A percentile compares a stretch with the other conserved stretches of the same genome.
phyloP scores from a whole-genome alignment of 2,888 invertebrate genomes.

The Hypomecis atomaria region DNA sequence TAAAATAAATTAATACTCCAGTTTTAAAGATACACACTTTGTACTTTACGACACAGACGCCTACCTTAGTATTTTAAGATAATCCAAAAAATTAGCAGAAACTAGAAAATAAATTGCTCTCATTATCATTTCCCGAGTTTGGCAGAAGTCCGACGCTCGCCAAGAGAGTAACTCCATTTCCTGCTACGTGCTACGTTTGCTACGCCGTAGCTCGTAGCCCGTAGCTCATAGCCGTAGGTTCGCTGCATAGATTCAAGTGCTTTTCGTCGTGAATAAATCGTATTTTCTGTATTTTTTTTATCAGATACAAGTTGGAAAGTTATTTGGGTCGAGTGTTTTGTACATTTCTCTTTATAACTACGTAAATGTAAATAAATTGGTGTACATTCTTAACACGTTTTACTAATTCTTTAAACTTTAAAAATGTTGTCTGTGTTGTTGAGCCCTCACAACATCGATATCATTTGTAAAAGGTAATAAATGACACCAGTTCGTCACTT shows the following conservation, averaged over 20 bases:
- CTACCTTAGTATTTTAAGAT: conserved; percentile 24
- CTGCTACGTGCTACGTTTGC: conserved; percentile 75
- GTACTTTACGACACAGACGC: no score
- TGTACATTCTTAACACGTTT: background rate
- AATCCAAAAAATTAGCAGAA: conserved; percentile 38
- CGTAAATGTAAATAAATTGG: background rate
- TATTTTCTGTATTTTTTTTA: conserved; percentile 57
- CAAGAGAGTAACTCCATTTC: conserved; percentile 75
- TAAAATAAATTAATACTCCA: no score
- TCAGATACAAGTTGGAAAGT: conserved; percentile 49
- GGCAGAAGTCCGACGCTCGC: conserved; percentile 70
- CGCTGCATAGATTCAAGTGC: conserved; percentile 64
- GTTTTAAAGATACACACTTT: no score
- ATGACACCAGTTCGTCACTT: conserved; percentile 22
- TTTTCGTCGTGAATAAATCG: conserved; percentile 67
- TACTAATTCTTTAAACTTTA: background rate
- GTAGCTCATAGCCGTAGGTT: conserved; percentile 61
- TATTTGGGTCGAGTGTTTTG: conserved; percentile 56
- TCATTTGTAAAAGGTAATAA: conserved; percentile 22
- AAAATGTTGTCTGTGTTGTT: conserved; percentile 13
- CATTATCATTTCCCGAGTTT: conserved; percentile 75
- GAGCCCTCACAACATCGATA: conserved; percentile 18
- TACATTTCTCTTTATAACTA: conserved; percentile 16
- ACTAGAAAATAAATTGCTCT: conserved; percentile 62
- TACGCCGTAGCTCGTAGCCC: conserved; percentile 51